Evolutionary conservation across 2,888 invertebrate genomes (phyloP), one percentile per base, ranked within the genome.

Genomic region (Euplagia quadripunctaria): DNA sequence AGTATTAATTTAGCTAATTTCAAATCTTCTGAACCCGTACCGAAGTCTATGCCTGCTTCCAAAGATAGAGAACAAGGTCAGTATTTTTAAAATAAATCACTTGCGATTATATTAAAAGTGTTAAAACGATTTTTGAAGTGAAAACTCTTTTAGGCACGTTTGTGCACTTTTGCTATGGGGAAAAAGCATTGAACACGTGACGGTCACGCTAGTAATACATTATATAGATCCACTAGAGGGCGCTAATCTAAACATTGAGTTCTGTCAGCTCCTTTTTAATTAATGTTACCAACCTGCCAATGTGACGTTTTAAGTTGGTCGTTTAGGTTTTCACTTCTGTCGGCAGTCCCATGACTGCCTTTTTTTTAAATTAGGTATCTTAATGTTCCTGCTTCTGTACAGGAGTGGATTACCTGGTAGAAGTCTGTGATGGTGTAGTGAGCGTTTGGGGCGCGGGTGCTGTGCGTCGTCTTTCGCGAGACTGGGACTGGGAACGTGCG

Each of bases 371-470:
- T 11, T 20, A 58, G 20, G 3, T 58, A 20, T n/a, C 5, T 58
- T 12, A 12, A 20, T 58, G 20, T 20, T 41, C 41, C 17, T 43
- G 12, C 12, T 17, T 41, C 16, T 68, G 84, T 90, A 80, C 83
- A 97, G 97, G 98, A 74, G 98, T 98, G n/a, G 98, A 98, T 94
- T 98, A 98, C 91, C 95, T 98, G 79, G 98, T 98, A 52, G 98
- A 98, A 96, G 98, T 98, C 74, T 97, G 97, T 85, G 98, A 98
- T 49, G 97, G 98, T 72, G 97, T 97, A 82, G 96, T 98, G 43
- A 98, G 98, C 89, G 97, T 98, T 46, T 98, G 98, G 94, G 98
- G 98, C 0, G 98, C 98, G 85, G 98, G 98, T n/a, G 98, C 98
- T 0, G 96, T 98, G 51, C 97, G 98, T 58, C 98, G 98, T 82